Base-by-base conservation (phyloP, 2,113 vertebrate genomes). In the Microcebus tavaratra region DNA sequence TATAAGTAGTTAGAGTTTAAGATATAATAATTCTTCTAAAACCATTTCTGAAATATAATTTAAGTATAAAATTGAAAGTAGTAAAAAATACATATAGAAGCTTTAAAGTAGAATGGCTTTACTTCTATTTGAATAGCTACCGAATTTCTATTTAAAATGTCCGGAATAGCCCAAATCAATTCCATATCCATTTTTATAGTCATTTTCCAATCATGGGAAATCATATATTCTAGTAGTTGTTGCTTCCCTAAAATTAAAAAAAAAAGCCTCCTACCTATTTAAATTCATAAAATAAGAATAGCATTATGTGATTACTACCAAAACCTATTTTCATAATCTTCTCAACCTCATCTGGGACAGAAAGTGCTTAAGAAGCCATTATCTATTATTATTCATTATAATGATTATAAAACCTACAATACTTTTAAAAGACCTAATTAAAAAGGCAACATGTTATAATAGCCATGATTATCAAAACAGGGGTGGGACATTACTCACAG, bases 81-180 rank as follows among this genome's bases (percentile, higher is more conserved):
- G 61, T 67, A 34, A 73, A 87, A 88, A 87, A 88, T 72, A 81
- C 6, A 25, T 55, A 53, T 3, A 94, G 11, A 94, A 72, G 48
- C 27, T 76, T 61, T 57, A 81, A 94, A 81, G 70, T 39, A 85
- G n/a, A 81, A 85, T 63, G 65, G 73, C 13, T 78, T 88, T 14
- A 75, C 27, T 82, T 39, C 23, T 88, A 23, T 85, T 76, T 84
- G 39, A 93, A 87, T 34, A 90, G 0, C 39, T 76, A 78, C 1
- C 84, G 36, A 73, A 48, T 81, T 81, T 95, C 81, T 91, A 67
- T 61, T 90, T 87, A 88, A 91, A 96, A 94, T 67, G 42, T 78
- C 65, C 18, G 42, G 61, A 83, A 91, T 34, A 83, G 13, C 5
- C 13, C 42, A 70, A 34, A 45, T 70, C 36, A 57, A 89, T 78